A percentile compares a stretch with the other conserved stretches of the same genome.
Conservation (phyloP, 1,140 invertebrate genomes). For the Bombus confusus region DNA sequence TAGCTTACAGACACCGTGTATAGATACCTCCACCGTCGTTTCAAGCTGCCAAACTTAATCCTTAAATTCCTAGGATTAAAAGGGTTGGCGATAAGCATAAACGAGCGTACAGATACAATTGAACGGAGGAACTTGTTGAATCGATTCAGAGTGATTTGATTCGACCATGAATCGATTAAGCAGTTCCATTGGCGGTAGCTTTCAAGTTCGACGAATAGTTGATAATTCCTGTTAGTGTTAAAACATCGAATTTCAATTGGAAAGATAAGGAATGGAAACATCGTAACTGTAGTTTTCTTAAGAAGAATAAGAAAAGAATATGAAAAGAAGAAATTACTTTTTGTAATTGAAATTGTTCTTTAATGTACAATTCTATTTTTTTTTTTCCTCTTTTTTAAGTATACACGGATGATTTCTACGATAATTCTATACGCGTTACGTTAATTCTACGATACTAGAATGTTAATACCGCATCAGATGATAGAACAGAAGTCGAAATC, state of each 20-base stretch:
- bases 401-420: not conserved
- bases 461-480: too few relatives aligned
- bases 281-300: too few relatives aligned
- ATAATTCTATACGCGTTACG: not conserved
- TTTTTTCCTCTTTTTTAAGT: not conserved
- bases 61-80: constrained; percentile 23
- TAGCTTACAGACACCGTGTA: not conserved
- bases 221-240: not conserved
- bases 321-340: too few relatives aligned
- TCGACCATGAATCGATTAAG: not conserved
- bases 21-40: not conserved
- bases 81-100: not conserved
- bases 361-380: too few relatives aligned
- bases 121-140: not conserved
- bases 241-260: not conserved
- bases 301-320: too few relatives aligned
- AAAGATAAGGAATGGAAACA: too few relatives aligned
- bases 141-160: not conserved
- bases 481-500: not conserved
- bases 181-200: too few relatives aligned
- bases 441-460: not conserved
- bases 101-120: not conserved
- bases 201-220: not conserved
- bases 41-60: not conserved
- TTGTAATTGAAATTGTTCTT: too few relatives aligned